These are phyloP conservation scores for Drosophila mojavensis DNA, from an alignment of 1,140 invertebrate species.

Conservation along the genomic window DNA sequence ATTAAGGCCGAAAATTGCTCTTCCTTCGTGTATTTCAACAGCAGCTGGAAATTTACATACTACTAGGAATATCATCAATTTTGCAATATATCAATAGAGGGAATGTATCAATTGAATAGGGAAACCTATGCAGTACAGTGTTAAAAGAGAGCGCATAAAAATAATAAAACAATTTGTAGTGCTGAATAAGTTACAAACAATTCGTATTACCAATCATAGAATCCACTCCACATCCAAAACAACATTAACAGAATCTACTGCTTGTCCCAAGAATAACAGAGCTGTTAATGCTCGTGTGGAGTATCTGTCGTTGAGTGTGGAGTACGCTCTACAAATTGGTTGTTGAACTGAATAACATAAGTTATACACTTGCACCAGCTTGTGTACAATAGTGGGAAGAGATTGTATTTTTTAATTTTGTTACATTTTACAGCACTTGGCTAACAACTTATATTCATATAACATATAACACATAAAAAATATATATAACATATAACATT, in stretches of 20 bases:
- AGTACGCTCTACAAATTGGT: neutral
- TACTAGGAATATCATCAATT: too few species aligned
- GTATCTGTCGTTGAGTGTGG: neutral
- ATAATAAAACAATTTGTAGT: neutral
- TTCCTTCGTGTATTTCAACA: neutral
- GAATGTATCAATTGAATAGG: too few species aligned
- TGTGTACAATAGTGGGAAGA: constrained; percentile 10
- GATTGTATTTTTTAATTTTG: too few species aligned
- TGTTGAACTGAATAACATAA: neutral
- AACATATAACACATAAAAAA: neutral
- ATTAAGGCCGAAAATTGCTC: neutral
- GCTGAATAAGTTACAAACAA: neutral
- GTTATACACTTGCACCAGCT: neutral
- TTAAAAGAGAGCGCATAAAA: neutral
- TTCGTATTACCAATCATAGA: neutral
- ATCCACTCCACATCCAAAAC: neutral
- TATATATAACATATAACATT: neutral
- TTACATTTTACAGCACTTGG: too few species aligned
- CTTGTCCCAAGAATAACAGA: constrained; percentile 26
- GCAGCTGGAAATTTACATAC: neutral
- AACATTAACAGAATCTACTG: neutral
- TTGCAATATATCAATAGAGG: too few species aligned
- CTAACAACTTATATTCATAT: neutral
- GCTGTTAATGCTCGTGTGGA: neutral
- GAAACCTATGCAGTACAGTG: too few species aligned